Percentiles rank a stretch among this genome's conserved stretches.
Conservation (phyloP, 92 coral and sea anemone genomes). For the Scolanthus callimorphus region DNA sequence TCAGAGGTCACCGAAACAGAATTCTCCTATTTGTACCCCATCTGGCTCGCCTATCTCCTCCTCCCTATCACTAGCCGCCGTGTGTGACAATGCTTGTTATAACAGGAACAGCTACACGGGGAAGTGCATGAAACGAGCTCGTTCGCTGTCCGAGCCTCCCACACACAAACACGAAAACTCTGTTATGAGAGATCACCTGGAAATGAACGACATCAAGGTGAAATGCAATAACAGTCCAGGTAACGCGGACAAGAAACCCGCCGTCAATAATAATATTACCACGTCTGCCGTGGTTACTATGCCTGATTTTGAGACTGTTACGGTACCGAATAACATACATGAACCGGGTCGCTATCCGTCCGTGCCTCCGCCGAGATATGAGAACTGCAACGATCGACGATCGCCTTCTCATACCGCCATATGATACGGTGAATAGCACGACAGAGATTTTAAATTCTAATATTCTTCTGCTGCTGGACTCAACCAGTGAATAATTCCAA, state of each 20-base stretch:
- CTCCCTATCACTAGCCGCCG: constrained; percentile 82
- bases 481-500: no score
- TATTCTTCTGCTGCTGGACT: no score
- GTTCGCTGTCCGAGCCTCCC: constrained; percentile 88
- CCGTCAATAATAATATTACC: constrained; percentile 70
- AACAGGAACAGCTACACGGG: constrained; percentile 84
- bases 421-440: no score
- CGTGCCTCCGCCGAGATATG: constrained; percentile 47
- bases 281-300: constrained; percentile 85
- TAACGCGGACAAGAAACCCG: constrained; percentile 50
- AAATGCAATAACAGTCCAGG: constrained; percentile 40
- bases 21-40: constrained; percentile 90
- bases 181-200: constrained; percentile 66
- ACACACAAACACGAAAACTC: constrained; percentile 78
- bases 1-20: constrained; percentile 49
- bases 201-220: constrained; percentile 75
- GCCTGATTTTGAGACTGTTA: constrained; percentile 87
- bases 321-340: constrained; percentile 83
- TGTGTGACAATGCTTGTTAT: constrained; percentile 82
- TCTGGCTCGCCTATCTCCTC: constrained; percentile 96
- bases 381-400: constrained; percentile 67
- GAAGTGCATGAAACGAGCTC: constrained; percentile 83
- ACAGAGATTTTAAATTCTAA: no score
- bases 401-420: constrained; percentile 66
- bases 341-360: constrained; percentile 26